Evolutionary conservation across 37 sponge, comb jelly and placozoan genomes (phyloP).

Genomic region (Diacarnus erythraeanus): DNA sequence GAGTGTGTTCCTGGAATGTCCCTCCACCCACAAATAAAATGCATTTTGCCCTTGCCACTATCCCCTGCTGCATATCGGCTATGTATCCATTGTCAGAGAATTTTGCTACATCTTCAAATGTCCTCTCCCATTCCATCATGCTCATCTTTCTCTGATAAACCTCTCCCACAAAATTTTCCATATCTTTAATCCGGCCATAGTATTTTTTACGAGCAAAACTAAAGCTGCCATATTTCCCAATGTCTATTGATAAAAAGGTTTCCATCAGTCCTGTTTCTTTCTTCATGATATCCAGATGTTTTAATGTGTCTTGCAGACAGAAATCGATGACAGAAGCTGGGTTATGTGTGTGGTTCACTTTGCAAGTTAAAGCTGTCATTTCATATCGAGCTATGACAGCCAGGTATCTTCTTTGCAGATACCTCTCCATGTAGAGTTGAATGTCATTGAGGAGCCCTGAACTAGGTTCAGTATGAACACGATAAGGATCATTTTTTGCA

Average conservation of each 20-base stretch:
- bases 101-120: slow-evolving; percentile 13
- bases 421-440: slow-evolving; percentile 3
- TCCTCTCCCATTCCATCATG: slow-evolving; percentile 25
- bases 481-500: slow-evolving; percentile 7
- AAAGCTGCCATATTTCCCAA: slow-evolving; percentile 34
- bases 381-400: slow-evolving; percentile 41
- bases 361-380: slow-evolving; percentile 33
- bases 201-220: slow-evolving; percentile 27
- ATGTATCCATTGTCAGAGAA: slow-evolving; percentile 27
- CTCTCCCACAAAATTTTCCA: slow-evolving; percentile 26
- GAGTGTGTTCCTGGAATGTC: slow-evolving; percentile 37
- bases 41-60: slow-evolving; percentile 44
- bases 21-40: slow-evolving; percentile 52
- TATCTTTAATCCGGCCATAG: slow-evolving; percentile 11
- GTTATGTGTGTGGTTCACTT: not conserved
- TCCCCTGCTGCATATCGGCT: slow-evolving; percentile 29
- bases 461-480: slow-evolving; percentile 20
- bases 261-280: not conserved
- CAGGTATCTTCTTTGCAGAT: slow-evolving; percentile 7
- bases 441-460: not conserved
- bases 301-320: slow-evolving; percentile 12
- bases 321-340: slow-evolving; percentile 16
- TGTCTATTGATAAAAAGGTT: slow-evolving; percentile 23
- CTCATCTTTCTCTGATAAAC: slow-evolving; percentile 4
- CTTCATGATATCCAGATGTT: not conserved